Evolutionary conservation across 2,888 invertebrate genomes (phyloP).

Genomic region (Dinocampus coccinellae): DNA sequence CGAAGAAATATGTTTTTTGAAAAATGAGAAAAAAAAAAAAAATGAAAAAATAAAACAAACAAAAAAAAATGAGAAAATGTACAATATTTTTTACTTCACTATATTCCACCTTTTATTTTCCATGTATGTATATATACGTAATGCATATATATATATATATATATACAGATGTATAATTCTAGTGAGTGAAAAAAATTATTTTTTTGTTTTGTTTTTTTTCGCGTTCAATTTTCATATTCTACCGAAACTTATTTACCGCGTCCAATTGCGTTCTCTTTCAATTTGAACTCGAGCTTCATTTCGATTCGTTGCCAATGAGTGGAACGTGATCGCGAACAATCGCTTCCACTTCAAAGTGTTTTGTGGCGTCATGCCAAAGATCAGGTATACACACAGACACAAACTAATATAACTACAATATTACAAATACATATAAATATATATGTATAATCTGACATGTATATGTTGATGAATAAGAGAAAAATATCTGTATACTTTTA

Average conservation of each 20-base stretch:
- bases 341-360: conserved; percentile 22
- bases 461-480: no score
- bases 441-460: neutral
- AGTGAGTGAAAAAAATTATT: no score
- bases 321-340: conserved; percentile 24
- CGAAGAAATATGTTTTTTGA: conserved; percentile 36
- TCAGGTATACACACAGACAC: neutral
- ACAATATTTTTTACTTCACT: neutral
- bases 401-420: neutral
- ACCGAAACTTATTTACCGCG: conserved; percentile 20
- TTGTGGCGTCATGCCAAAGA: conserved; percentile 15
- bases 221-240: neutral
- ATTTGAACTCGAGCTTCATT: conserved; percentile 22
- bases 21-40: conserved; percentile 30
- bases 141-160: neutral
- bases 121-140: neutral
- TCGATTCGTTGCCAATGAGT: conserved; percentile 29
- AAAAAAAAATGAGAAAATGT: conserved; percentile 23
- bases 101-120: neutral
- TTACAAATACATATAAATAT: neutral
- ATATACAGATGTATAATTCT: neutral
- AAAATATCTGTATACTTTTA: no score
- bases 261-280: conserved; percentile 27
- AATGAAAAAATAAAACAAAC: no score
- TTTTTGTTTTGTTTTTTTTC: no score